Base-by-base conservation (phyloP, 2,113 vertebrate species). In the Acinonyx jubatus region DNA sequence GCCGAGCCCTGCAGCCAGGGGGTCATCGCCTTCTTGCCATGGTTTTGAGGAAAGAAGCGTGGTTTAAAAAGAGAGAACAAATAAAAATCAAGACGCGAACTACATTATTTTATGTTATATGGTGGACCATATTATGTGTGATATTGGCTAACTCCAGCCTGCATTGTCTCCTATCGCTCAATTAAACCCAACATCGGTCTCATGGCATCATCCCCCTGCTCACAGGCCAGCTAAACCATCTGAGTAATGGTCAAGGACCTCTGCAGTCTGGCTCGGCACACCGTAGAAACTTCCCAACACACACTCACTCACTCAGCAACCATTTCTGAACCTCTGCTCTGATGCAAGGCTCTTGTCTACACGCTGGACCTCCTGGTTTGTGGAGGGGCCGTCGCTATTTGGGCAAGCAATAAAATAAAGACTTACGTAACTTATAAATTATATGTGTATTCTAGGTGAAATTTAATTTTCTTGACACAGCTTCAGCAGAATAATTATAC, bases 121-220 rank as follows among this genome's bases (percentile, higher is more conserved):
- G 31, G 65, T 2, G 31, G 31, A 16, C 25, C 6, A 0, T 23
- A 7, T 50, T 52, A 15, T 27, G 74, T 65, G 36, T 29, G 14
- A 16, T 38, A 14, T 73, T 41, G 29, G 25, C 10, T 6, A 8
- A 89, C 18, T 81, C 52, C 7, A 48, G 23, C 45, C 29, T 41
- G 4, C n/a, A 50, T 25, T 65, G 11, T 33, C 8, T 31, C 36
- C 15, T 36, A 8, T 18, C 16, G 65, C 36, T n/a, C 2, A 25
- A 2, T 19, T 6, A 18, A n/a, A 23, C 2, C 38, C 12, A 23
- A 4, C 31, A 18, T 36, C 10, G 38, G 31, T 71, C 31, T 23
- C 16, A 31, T 0, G 11, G 45, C n/a, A 31, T 25, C 31, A 21
- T 0, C 9, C 2, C 3, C 10, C 38, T 4, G 36, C 5, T 38